Evolutionary conservation across 2,888 invertebrate genomes (phyloP).

Genomic region (Volucella bombylans): DNA sequence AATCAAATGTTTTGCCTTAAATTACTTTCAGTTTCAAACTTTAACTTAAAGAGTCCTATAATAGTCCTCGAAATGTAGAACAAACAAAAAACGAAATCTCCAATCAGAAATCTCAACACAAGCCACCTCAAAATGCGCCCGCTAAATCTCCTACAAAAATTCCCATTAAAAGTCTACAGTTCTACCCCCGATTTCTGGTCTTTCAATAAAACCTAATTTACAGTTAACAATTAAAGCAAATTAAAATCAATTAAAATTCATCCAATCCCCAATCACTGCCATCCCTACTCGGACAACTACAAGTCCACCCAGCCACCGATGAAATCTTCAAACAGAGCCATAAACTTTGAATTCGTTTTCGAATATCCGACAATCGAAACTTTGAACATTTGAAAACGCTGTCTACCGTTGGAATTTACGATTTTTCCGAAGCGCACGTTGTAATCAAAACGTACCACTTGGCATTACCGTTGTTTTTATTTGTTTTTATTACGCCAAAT

Average conservation of each 20-base stretch:
- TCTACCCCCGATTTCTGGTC: background rate
- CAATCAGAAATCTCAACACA: background rate
- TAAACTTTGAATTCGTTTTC: conserved; percentile 68
- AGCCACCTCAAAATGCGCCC: background rate
- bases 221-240: conserved; percentile 67
- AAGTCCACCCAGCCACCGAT: background rate
- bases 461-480: conserved; percentile 65
- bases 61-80: background rate
- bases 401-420: conserved; percentile 55
- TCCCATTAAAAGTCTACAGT: background rate
- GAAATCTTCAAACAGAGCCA: conserved; percentile 25
- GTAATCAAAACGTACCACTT: conserved; percentile 63
- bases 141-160: conserved; percentile 4
- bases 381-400: conserved; percentile 65
- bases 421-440: conserved; percentile 13
- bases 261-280: conserved; percentile 19
- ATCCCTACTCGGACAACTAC: background rate
- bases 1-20: too few relatives aligned
- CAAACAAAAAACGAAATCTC: background rate
- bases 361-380: conserved; percentile 58
- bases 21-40: too few relatives aligned
- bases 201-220: conserved; percentile 55
- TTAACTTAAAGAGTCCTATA: too few relatives aligned
- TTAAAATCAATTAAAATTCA: conserved; percentile 70
- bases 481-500: too few relatives aligned